Evolutionary conservation across 2,113 vertebrate species (phyloP).

Genomic region (Puffinus mauretanicus): DNA sequence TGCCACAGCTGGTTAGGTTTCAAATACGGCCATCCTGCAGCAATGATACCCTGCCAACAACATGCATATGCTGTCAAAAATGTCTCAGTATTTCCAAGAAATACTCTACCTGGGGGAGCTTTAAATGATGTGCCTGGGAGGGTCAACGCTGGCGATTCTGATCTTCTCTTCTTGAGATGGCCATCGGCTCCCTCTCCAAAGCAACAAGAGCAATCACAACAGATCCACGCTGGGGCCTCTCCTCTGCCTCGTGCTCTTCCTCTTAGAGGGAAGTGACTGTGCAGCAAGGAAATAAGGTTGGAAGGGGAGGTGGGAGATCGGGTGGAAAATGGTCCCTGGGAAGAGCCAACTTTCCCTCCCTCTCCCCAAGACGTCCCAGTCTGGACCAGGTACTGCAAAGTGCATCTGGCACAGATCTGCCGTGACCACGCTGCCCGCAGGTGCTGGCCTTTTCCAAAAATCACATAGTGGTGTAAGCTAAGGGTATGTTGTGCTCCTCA

Average conservation of each 20-base stretch:
- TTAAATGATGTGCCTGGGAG: background rate
- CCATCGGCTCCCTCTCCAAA: background rate
- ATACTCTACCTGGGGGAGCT: background rate
- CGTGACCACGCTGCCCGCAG: rapidly evolving
- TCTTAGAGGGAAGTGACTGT: background rate
- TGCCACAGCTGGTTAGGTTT: background rate
- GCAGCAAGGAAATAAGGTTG: background rate
- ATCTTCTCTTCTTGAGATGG: background rate
- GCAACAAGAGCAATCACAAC: background rate
- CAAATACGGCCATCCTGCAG: background rate
- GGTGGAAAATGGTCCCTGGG: background rate
- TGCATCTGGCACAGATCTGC: background rate
- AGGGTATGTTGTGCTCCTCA: background rate
- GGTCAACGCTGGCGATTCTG: background rate
- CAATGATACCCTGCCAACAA: background rate
- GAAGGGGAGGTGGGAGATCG: background rate
- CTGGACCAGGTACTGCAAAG: background rate
- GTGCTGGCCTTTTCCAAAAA: background rate
- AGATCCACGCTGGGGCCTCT: background rate
- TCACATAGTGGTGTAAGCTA: background rate
- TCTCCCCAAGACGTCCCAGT: background rate
- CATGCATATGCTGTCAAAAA: background rate
- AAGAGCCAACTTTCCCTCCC: background rate
- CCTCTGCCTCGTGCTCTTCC: background rate
- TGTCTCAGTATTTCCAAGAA: background rate